Conservation (phyloP, 2,113 vertebrate genomes). For the Apodemus sylvaticus region DNA sequence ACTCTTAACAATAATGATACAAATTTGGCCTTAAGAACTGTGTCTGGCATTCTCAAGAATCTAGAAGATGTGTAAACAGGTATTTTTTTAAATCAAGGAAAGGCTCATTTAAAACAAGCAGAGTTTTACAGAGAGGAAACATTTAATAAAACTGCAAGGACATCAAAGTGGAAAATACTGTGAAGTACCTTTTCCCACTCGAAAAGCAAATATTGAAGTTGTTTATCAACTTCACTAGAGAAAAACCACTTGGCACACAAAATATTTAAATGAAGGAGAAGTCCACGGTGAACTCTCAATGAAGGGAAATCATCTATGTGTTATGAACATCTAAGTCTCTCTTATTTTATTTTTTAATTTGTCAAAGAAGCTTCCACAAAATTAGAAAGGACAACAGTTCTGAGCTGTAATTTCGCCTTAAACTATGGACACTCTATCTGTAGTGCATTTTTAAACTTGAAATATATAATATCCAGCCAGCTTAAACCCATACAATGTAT, state of each 20-base stretch:
- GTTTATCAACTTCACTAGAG: slow-evolving; percentile 82
- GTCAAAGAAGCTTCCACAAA: slow-evolving; percentile 91
- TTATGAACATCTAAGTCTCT: slow-evolving; percentile 84
- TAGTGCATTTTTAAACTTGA: slow-evolving; percentile 98
- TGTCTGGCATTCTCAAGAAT: slow-evolving; percentile 86
- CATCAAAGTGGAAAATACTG: slow-evolving; percentile 88
- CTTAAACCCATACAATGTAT: slow-evolving; percentile 94
- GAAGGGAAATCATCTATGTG: slow-evolving; percentile 83
- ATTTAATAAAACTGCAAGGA: slow-evolving; percentile 83
- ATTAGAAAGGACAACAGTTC: slow-evolving; percentile 92
- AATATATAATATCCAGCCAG: slow-evolving; percentile 96
- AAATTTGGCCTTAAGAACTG: slow-evolving; percentile 92
- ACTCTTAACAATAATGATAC: slow-evolving; percentile 94
- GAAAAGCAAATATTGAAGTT: slow-evolving; percentile 84
- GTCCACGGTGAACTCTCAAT: slow-evolving; percentile 78
- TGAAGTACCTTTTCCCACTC: slow-evolving; percentile 87
- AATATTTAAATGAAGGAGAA: slow-evolving; percentile 87
- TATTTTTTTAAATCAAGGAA: slow-evolving; percentile 90
- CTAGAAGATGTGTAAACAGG: slow-evolving; percentile 90
- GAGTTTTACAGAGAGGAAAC: slow-evolving; percentile 86
- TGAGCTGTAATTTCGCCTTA: slow-evolving; percentile 99
- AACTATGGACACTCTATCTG: slow-evolving; percentile 96
- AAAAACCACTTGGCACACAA: slow-evolving; percentile 85
- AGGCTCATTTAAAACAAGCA: slow-evolving; percentile 85
- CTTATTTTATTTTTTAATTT: slow-evolving; percentile 78